These are phyloP conservation scores for Phoeniculus purpureus DNA, from an alignment of 2,797 vertebrate species.

Conservation along the genomic window DNA sequence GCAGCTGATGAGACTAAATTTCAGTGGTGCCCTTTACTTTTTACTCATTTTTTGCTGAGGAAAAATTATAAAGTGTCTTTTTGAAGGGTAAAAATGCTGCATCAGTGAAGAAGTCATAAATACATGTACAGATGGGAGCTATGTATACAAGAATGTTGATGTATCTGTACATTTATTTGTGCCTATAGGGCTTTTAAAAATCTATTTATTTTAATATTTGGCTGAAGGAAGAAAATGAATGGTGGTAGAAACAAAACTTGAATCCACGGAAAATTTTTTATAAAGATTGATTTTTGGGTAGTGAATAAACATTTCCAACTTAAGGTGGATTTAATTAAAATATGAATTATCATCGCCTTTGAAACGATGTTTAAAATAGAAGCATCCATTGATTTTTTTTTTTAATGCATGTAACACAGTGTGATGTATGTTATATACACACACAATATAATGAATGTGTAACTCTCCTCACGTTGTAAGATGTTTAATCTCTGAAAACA, in stretches of 20 bases:
- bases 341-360: conserved; percentile 28
- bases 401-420: not conserved
- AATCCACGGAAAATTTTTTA: not conserved
- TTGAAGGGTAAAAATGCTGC: not conserved
- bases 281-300: conserved; percentile 35
- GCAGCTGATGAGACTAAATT: not conserved
- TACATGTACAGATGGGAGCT: not conserved
- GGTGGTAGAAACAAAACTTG: conserved; percentile 4
- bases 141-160: not conserved
- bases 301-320: conserved; percentile 33
- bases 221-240: conserved; percentile 12
- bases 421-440: conserved; percentile 1
- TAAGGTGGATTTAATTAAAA: conserved; percentile 67
- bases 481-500: conserved; percentile 43
- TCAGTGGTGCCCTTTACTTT: not conserved
- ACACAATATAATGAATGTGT: not conserved
- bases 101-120: not conserved
- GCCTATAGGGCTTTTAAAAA: not conserved
- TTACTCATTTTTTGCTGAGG: not conserved
- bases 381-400: conserved; percentile 34
- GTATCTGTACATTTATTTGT: conserved; percentile 19
- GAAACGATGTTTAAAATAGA: conserved; percentile 35
- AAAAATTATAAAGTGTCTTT: not conserved
- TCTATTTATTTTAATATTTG: conserved; percentile 34
- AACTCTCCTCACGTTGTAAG: conserved; percentile 35